Conservation (phyloP, 2,888 invertebrate genomes). For the Cheilosia variabilis region DNA sequence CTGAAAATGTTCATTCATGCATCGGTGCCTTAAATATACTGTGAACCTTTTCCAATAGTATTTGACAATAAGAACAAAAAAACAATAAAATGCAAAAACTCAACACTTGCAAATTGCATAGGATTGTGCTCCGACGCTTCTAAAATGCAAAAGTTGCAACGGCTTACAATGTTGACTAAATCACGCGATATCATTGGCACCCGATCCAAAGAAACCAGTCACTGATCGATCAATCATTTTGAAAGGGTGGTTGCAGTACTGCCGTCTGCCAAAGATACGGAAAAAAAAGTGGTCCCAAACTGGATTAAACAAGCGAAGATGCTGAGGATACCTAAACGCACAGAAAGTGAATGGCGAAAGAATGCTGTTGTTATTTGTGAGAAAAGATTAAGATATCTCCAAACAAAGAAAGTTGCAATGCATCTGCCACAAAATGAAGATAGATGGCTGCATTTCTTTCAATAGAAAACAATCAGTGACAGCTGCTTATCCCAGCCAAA, state of each 20-base stretch:
- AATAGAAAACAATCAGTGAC: slow-evolving; percentile 6
- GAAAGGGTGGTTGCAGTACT: neutral
- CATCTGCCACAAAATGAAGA: slow-evolving; percentile 49
- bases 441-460: neutral
- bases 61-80: too few species aligned
- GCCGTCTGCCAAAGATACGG: neutral
- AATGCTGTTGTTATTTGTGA: slow-evolving; percentile 10
- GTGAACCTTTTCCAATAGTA: too few species aligned
- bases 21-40: too few species aligned
- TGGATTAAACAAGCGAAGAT: slow-evolving; percentile 3
- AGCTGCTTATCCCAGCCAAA: slow-evolving; percentile 4
- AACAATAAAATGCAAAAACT: too few species aligned
- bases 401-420: slow-evolving; percentile 51
- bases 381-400: slow-evolving; percentile 36
- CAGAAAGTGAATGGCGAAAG: slow-evolving; percentile 54
- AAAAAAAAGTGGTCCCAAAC: neutral
- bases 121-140: too few species aligned
- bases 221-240: neutral
- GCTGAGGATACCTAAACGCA: slow-evolving; percentile 14
- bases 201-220: too few species aligned
- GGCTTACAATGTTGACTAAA: too few species aligned
- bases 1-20: too few species aligned
- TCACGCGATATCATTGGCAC: too few species aligned
- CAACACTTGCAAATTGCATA: too few species aligned
- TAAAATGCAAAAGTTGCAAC: too few species aligned